Evolutionary conservation across 1,140 invertebrate species (phyloP).

Genomic region (Scaptomyza hsui): DNA sequence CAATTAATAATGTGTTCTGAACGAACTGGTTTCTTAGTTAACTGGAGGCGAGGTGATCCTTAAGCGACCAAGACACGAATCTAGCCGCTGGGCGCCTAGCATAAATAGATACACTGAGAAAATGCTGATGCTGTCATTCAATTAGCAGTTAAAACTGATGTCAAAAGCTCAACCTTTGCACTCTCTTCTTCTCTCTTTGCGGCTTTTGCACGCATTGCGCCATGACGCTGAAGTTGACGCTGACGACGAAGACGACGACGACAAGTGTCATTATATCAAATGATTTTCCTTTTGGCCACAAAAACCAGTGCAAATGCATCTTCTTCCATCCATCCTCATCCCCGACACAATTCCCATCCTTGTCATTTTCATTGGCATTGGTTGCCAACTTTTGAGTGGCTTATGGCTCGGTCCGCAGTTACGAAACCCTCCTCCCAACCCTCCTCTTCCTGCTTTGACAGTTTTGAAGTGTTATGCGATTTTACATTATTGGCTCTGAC

Average conservation of each 20-base stretch:
- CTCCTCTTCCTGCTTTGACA: conserved; percentile 33
- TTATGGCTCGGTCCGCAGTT: conserved; percentile 33
- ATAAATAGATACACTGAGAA: conserved; percentile 19
- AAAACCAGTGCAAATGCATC: conserved; percentile 33
- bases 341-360: conserved; percentile 5
- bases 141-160: conserved; percentile 74
- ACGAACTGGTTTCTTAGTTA: conserved; percentile 12
- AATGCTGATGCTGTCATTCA: conserved; percentile 46
- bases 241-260: conserved; percentile 60
- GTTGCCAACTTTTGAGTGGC: conserved; percentile 73
- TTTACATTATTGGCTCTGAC: conserved; percentile 75
- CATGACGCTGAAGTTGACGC: conserved; percentile 36
- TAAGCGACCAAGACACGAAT: conserved; percentile 20
- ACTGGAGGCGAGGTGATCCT: conserved; percentile 44
- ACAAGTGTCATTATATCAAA: conserved; percentile 80
- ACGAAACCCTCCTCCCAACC: conserved; percentile 1
- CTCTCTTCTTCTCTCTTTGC: not conserved
- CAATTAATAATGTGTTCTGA: conserved; percentile 65
- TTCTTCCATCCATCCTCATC: not conserved
- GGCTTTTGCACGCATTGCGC: conserved; percentile 50
- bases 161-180: not conserved
- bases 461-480: conserved; percentile 78
- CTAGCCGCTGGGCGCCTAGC: conserved; percentile 19
- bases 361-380: conserved; percentile 48
- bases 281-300: conserved; percentile 71